Conservation (phyloP, 2,888 invertebrate species). For the Zaprionus lineosus region DNA sequence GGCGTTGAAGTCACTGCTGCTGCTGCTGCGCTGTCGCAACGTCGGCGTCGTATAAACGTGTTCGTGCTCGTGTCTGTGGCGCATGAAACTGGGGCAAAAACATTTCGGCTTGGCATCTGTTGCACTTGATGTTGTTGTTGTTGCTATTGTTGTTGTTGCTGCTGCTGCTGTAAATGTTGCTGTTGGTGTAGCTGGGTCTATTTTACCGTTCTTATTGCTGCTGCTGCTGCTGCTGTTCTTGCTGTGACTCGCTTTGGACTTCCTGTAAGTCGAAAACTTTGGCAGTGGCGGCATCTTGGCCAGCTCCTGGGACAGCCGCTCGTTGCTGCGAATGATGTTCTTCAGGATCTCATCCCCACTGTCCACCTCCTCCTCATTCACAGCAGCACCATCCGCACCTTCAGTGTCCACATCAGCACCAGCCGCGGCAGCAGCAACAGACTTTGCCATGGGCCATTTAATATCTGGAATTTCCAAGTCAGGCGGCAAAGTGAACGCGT, state of each 20-base stretch:
- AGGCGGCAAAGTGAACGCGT: constrained; percentile 74
- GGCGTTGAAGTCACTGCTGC: constrained; percentile 20
- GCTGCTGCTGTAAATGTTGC: constrained; percentile 30
- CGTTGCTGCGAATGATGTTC: constrained; percentile 78
- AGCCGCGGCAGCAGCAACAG: constrained; percentile 23
- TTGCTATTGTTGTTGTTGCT: constrained; percentile 22
- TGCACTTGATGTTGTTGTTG: constrained; percentile 28
- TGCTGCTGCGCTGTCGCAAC: constrained; percentile 36
- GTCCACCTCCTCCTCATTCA: constrained; percentile 20
- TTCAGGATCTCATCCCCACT: constrained; percentile 70
- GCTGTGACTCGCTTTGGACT: constrained; percentile 24
- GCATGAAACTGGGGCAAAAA: constrained; percentile 70
- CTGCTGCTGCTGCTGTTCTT: constrained; percentile 9
- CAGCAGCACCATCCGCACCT: constrained; percentile 12
- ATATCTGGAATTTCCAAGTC: constrained; percentile 43
- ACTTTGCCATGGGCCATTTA: not conserved
- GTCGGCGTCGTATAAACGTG: constrained; percentile 29
- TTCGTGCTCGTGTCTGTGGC: constrained; percentile 59
- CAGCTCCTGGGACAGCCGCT: constrained; percentile 70
- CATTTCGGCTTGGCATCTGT: constrained; percentile 51
- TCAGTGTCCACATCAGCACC: constrained; percentile 23
- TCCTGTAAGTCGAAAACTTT: constrained; percentile 51
- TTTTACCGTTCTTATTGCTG: constrained; percentile 17
- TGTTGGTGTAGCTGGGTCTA: constrained; percentile 22
- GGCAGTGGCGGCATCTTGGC: constrained; percentile 79